These are phyloP conservation scores for Eulimnadia texana DNA, from an alignment of 1,140 invertebrate genomes.

Conservation along the genomic window DNA sequence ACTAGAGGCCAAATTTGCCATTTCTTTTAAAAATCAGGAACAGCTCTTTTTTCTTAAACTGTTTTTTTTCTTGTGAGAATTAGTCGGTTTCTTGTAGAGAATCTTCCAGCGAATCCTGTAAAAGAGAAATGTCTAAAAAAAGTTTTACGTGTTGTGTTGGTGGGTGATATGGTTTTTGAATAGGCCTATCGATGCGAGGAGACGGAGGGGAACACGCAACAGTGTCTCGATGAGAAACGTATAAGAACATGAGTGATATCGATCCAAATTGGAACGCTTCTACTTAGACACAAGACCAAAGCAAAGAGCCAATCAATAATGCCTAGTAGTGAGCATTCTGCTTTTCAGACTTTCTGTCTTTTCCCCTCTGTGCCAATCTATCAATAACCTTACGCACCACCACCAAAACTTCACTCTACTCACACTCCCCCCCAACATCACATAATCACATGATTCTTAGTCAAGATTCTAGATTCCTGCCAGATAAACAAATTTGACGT, in stretches of 20 bases:
- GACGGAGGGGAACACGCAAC: not conserved
- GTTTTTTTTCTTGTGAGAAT: no score
- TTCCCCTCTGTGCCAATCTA: not conserved
- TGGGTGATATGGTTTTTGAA: not conserved
- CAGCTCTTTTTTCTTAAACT: not conserved
- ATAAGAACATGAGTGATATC: slow-evolving; percentile 7
- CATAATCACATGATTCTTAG: no score
- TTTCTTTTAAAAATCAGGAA: not conserved
- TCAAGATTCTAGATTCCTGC: no score
- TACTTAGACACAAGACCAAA: slow-evolving; percentile 9
- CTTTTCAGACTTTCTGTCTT: not conserved
- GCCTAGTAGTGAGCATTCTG: not conserved
- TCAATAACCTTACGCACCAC: not conserved
- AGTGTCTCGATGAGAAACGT: not conserved
- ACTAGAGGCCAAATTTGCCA: no score
- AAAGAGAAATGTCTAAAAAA: not conserved
- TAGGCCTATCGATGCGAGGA: not conserved
- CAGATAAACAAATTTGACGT: not conserved
- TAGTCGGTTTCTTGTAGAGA: no score
- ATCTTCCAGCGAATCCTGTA: not conserved
- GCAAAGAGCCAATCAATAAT: slow-evolving; percentile 20
- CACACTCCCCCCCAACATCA: no score
- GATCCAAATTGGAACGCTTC: slow-evolving; percentile 13
- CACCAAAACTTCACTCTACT: no score
- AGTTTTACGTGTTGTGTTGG: not conserved